Percentiles rank a stretch among this genome's conserved stretches.
Evolutionary conservation across 2,797 vertebrate species (phyloP).

Genomic region (Neopelma chrysocephalum): DNA sequence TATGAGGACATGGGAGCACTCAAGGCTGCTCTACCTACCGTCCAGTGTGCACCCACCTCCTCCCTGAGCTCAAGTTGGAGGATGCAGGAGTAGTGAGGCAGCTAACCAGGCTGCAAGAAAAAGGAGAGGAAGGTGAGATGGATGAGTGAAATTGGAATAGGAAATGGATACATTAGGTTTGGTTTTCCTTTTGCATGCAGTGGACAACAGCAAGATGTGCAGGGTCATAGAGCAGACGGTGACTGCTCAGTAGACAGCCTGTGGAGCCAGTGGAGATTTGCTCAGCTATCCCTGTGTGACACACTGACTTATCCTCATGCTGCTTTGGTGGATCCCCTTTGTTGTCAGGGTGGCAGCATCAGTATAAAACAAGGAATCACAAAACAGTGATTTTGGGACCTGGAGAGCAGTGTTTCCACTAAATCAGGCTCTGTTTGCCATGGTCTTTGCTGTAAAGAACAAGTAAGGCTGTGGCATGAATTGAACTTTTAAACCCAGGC

Average conservation of each 20-base stretch:
- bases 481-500: conserved; percentile 52
- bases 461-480: not conserved
- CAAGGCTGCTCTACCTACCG: rapidly evolving
- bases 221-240: not conserved
- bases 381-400: not conserved
- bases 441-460: not conserved
- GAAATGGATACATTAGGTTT: not conserved
- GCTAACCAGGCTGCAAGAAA: not conserved
- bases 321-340: not conserved
- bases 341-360: conserved; percentile 7
- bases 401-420: not conserved
- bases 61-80: rapidly evolving
- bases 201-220: not conserved
- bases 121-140: not conserved
- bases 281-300: not conserved
- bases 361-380: not conserved
- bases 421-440: not conserved
- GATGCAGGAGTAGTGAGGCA: not conserved
- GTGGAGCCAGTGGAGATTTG: not conserved
- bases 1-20: not conserved
- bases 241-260: not conserved
- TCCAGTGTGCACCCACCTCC: not conserved
- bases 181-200: not conserved
- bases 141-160: not conserved
- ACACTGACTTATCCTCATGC: not conserved